phyloP scores from a whole-genome alignment of 2,113 vertebrate genomes.

The Nothocercus nigrocapillus region DNA sequence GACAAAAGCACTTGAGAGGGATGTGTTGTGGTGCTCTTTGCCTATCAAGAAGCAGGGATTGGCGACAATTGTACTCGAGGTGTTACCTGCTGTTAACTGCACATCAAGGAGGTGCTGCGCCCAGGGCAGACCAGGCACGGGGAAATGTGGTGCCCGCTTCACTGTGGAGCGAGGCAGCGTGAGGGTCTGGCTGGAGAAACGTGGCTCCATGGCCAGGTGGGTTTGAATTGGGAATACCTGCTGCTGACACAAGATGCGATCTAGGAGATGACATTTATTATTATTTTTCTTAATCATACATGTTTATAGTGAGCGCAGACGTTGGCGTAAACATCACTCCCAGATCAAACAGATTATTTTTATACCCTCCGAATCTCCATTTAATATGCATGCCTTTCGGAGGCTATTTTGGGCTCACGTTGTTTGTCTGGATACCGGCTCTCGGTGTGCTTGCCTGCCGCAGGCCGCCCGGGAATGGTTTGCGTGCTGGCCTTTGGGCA shows the following conservation, averaged over 20 bases:
- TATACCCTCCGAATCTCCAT: conserved; percentile 30
- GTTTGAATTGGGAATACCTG: conserved; percentile 63
- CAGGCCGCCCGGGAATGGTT: conserved; percentile 7
- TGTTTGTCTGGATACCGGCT: conserved; percentile 49
- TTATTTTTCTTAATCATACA: conserved; percentile 8
- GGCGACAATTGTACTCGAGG: conserved; percentile 74
- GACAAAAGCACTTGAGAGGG: background rate
- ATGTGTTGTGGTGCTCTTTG: background rate
- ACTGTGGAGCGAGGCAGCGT: conserved; percentile 21
- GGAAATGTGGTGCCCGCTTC: conserved; percentile 42
- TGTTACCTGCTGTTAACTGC: conserved; percentile 79
- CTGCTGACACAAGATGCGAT: conserved; percentile 53
- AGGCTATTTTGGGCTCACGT: conserved; percentile 37
- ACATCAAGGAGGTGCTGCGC: conserved; percentile 81
- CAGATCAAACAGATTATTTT: conserved; percentile 66
- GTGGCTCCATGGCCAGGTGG: conserved; percentile 66
- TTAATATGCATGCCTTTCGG: conserved; percentile 60
- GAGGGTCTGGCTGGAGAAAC: conserved; percentile 71
- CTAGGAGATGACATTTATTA: background rate
- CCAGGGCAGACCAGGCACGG: conserved; percentile 19
- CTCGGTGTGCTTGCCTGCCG: background rate
- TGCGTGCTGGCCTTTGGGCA: conserved; percentile 40
- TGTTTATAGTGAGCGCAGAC: conserved; percentile 57
- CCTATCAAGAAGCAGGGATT: conserved; percentile 59
- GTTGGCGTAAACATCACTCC: conserved; percentile 61